Percentiles rank a stretch among this genome's conserved stretches.
Conservation (phyloP, 2,113 vertebrate genomes). For the Hucho hucho region DNA sequence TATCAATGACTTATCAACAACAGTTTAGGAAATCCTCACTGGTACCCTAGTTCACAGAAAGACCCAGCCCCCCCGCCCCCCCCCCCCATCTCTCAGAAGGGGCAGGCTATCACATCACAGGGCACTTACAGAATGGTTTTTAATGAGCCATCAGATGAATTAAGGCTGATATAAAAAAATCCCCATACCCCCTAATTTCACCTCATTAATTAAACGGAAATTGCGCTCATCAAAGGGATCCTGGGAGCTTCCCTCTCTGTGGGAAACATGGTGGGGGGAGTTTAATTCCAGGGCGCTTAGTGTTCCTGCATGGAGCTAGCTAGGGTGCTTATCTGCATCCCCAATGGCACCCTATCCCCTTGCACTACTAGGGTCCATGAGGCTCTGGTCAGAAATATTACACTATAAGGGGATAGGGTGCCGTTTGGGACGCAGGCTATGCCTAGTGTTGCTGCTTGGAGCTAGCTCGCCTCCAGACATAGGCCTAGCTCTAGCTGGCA, state of each 20-base stretch:
- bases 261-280: conserved; percentile 32
- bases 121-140: conserved; percentile 31
- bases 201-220: conserved; percentile 56
- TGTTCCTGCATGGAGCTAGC: neutral
- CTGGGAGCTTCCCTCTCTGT: conserved; percentile 28
- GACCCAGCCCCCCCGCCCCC: neutral
- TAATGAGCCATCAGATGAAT: conserved; percentile 56
- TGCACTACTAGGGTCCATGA: too few species aligned
- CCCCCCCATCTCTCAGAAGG: conserved; percentile 7
- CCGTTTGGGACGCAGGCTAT: too few species aligned
- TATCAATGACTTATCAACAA: too few species aligned
- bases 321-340: too few species aligned
- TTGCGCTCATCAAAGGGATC: conserved; percentile 51
- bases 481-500: neutral
- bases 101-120: conserved; percentile 14
- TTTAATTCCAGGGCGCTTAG: conserved; percentile 36
- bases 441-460: too few species aligned
- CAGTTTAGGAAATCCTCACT: too few species aligned
- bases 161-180: conserved; percentile 23
- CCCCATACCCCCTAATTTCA: conserved; percentile 41
- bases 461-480: conserved; percentile 9
- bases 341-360: conserved; percentile 1
- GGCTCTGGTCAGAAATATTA: too few species aligned
- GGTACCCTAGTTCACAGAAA: too few species aligned
- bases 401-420: neutral